A percentile compares a stretch with the other conserved stretches of the same genome.
Conservation (phyloP, 2,113 vertebrate species). For the Equus przewalskii region DNA sequence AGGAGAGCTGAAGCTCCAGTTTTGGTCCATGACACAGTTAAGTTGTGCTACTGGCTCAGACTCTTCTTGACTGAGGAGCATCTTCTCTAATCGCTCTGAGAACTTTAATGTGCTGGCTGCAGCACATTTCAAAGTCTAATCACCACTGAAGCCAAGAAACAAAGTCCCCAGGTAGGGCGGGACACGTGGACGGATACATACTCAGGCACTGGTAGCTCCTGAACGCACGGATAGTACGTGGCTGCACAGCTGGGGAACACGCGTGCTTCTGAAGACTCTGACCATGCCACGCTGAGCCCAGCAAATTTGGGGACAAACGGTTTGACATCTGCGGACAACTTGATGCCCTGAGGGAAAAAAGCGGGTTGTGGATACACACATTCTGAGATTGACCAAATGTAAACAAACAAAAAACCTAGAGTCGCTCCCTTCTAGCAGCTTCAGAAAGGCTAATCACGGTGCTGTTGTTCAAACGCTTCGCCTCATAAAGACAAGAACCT, state of each 20-base stretch:
- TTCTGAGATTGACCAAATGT: conserved; percentile 57
- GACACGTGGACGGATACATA: conserved; percentile 83
- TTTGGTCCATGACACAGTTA: not conserved
- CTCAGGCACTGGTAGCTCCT: conserved; percentile 85
- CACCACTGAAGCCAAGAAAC: conserved; percentile 58
- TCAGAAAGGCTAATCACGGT: not conserved
- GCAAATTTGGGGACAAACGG: conserved; percentile 88
- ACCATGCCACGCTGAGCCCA: conserved; percentile 81
- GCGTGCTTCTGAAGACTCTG: conserved; percentile 85
- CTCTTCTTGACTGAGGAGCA: not conserved
- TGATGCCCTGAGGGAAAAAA: conserved; percentile 85
- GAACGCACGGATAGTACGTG: conserved; percentile 86
- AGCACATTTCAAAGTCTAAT: not conserved
- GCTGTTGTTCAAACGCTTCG: not conserved
- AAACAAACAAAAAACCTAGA: conserved; percentile 56
- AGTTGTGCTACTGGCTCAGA: not conserved
- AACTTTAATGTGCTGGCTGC: not conserved
- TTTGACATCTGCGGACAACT: conserved; percentile 90
- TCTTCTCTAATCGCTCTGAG: not conserved
- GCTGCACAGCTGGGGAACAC: conserved; percentile 86
- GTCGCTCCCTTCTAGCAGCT: not conserved
- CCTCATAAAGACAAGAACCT: not conserved
- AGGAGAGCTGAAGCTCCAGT: not conserved
- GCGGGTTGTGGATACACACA: conserved; percentile 64
- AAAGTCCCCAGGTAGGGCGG: not conserved